These are phyloP conservation scores for Drosophila differens DNA, from an alignment of 2,888 invertebrate species.

Conservation along the genomic window DNA sequence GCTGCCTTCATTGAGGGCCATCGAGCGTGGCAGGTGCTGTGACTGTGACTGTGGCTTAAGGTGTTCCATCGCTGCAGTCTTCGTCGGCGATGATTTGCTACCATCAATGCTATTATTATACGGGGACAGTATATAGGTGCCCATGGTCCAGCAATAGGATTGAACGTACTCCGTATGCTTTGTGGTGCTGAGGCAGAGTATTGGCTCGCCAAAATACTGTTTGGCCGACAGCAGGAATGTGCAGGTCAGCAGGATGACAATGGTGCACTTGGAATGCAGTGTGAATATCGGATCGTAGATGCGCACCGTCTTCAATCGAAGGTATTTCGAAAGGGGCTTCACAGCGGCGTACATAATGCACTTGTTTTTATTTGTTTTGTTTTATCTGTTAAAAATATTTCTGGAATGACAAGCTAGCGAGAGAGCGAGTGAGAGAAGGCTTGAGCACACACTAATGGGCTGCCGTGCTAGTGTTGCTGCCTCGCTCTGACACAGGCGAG, in stretches of 20 bases:
- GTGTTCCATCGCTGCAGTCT: background rate
- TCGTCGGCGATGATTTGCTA: background rate
- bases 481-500: conserved; percentile 3
- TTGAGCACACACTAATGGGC: conserved; percentile 7
- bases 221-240: conserved; percentile 91
- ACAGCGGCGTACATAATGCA: conserved; percentile 88
- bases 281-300: conserved; percentile 91
- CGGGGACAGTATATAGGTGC: conserved; percentile 87
- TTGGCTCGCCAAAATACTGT: conserved; percentile 94
- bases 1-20: conserved; percentile 35
- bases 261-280: conserved; percentile 90
- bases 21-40: background rate
- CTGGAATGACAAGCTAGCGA: background rate
- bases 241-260: conserved; percentile 90
- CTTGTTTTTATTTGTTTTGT: background rate
- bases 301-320: conserved; percentile 88
- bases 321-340: conserved; percentile 86
- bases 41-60: background rate
- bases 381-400: background rate
- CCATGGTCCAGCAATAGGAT: conserved; percentile 92
- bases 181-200: conserved; percentile 89
- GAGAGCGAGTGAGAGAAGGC: conserved; percentile 13
- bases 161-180: conserved; percentile 88
- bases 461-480: conserved; percentile 2
- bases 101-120: conserved; percentile 75